Evolutionary conservation across 2,797 vertebrate genomes (phyloP).

Genomic region (Parotocinclus haroldoi): DNA sequence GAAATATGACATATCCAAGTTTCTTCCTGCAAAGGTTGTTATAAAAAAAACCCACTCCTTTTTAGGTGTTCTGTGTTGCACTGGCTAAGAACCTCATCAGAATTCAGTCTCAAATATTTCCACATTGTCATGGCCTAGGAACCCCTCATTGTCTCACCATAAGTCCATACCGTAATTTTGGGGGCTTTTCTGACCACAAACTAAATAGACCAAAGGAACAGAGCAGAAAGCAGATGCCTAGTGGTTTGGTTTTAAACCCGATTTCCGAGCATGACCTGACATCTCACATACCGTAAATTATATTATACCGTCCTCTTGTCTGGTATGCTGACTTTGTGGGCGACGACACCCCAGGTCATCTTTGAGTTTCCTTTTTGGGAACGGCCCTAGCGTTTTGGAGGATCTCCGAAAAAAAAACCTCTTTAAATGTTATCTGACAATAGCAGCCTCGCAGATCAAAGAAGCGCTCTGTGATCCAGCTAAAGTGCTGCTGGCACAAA

Average conservation of each 20-base stretch:
- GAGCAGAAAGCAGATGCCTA: conserved; percentile 23
- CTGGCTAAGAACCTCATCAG: conserved; percentile 43
- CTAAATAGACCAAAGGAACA: conserved; percentile 49
- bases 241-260: conserved; percentile 48
- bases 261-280: conserved; percentile 42
- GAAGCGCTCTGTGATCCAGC: conserved; percentile 5
- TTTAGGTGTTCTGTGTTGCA: not conserved
- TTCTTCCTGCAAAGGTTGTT: too few species aligned
- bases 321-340: conserved; percentile 47
- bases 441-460: conserved; percentile 20
- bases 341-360: conserved; percentile 47
- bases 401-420: not conserved
- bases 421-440: conserved; percentile 42
- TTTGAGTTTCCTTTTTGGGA: conserved; percentile 53
- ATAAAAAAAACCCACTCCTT: too few species aligned
- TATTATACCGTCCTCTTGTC: conserved; percentile 53
- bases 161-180: conserved; percentile 60
- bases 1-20: too few species aligned
- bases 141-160: conserved; percentile 59
- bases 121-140: conserved; percentile 54
- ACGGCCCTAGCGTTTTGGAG: conserved; percentile 44
- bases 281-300: conserved; percentile 56
- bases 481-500: conserved; percentile 4
- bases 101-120: conserved; percentile 62
- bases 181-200: conserved; percentile 61